phyloP scores from a whole-genome alignment of 2,113 vertebrate species.

The Dendropsophus ebraccatus region DNA sequence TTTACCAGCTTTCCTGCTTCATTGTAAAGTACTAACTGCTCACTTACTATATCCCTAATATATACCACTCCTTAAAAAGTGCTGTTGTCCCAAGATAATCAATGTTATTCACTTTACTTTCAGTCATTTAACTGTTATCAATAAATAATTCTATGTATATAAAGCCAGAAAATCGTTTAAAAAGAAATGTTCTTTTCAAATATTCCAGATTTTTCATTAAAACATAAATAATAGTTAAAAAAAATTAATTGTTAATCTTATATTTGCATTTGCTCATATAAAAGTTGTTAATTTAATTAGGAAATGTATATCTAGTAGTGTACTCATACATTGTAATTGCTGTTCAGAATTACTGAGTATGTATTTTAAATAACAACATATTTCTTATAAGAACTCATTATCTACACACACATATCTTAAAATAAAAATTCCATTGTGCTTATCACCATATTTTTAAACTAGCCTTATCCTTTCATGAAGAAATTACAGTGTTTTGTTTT shows the following conservation, averaged over 20 bases:
- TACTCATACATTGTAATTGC: constrained; percentile 43
- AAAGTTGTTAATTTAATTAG: constrained; percentile 38
- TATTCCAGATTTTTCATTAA: background rate
- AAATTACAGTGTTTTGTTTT: background rate
- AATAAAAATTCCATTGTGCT: constrained; percentile 17
- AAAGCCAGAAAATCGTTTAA: background rate
- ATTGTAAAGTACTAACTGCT: no score
- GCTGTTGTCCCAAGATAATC: no score
- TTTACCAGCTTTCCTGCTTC: no score
- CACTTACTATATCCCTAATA: no score
- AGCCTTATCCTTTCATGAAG: background rate
- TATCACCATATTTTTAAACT: constrained; percentile 4
- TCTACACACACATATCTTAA: background rate
- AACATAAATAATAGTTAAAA: background rate
- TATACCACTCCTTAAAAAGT: no score
- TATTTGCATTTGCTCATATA: constrained; percentile 17
- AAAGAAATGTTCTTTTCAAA: background rate
- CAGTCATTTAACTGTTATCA: no score
- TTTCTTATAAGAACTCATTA: constrained; percentile 44
- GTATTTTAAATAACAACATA: background rate
- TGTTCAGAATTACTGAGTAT: constrained; percentile 23
- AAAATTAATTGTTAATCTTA: constrained; percentile 27
- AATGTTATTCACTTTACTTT: no score
- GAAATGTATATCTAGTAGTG: background rate
- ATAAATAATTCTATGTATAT: no score